phyloP scores from a whole-genome alignment of 2,797 vertebrate species.

The Enteromius viviparus region DNA sequence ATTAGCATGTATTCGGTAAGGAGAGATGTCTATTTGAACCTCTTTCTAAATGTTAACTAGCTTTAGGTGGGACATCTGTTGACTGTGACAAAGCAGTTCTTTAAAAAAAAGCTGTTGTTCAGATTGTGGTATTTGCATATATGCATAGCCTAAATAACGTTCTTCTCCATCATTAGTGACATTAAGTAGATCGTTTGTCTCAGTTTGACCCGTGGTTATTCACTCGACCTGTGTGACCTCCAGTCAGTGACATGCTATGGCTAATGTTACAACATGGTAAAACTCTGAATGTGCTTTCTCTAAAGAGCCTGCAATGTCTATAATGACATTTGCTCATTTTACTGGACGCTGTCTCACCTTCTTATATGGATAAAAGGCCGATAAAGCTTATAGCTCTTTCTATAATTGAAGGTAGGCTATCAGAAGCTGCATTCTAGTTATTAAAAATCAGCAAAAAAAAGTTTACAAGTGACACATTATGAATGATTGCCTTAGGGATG shows the following conservation, averaged over 20 bases:
- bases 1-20: slow-evolving; percentile 57
- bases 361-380: neutral
- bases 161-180: neutral
- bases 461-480: neutral
- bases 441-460: neutral
- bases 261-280: neutral
- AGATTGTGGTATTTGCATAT: slow-evolving; percentile 3
- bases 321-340: neutral
- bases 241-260: neutral
- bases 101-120: slow-evolving; percentile 27
- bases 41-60: slow-evolving; percentile 56
- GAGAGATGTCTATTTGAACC: slow-evolving; percentile 56
- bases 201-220: neutral
- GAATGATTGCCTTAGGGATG: neutral
- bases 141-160: neutral
- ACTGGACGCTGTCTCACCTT: neutral
- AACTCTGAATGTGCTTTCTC: neutral
- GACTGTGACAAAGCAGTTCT: slow-evolving; percentile 41
- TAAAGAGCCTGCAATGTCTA: neutral
- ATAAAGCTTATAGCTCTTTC: neutral
- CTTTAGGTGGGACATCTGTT: neutral
- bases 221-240: neutral
- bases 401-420: neutral
- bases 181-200: neutral
- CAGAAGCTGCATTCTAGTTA: neutral